Conservation (phyloP, 2,888 invertebrate species). For the Fissipunctia ypsillon region DNA sequence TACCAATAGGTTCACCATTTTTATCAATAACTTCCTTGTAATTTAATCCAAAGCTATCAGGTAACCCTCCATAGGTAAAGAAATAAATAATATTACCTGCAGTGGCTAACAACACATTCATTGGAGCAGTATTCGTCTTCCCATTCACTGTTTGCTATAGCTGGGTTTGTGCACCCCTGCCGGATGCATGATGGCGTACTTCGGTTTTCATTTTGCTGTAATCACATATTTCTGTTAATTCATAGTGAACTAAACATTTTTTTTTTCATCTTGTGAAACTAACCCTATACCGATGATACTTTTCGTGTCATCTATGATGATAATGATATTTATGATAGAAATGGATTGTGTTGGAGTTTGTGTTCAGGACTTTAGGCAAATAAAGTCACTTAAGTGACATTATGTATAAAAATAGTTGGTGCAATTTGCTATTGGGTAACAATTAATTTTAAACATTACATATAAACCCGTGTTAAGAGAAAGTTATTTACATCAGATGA, state of each 20-base stretch:
- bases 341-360: conserved; percentile 1
- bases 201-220: conserved; percentile 87
- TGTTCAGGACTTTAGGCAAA: conserved; percentile 5
- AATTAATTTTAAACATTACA: conserved; percentile 26
- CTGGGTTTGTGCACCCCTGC: conserved; percentile 97
- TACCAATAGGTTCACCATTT: background rate
- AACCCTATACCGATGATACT: conserved; percentile 14
- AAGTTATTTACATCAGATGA: conserved; percentile 82
- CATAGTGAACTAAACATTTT: background rate
- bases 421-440: conserved; percentile 4
- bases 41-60: conserved; percentile 73
- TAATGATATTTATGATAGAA: background rate
- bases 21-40: background rate
- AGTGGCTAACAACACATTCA: conserved; percentile 98
- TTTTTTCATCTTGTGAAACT: background rate
- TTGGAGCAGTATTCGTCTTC: conserved; percentile 99
- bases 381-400: background rate
- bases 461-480: conserved; percentile 33
- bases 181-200: conserved; percentile 93
- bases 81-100: conserved; percentile 91
- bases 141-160: conserved; percentile 98
- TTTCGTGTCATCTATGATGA: background rate
- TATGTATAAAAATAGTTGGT: conserved; percentile 6
- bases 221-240: conserved; percentile 55
- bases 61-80: conserved; percentile 72